These are phyloP conservation scores for Chymomyza caudatula DNA, from an alignment of 2,888 invertebrate species.

Conservation along the genomic window DNA sequence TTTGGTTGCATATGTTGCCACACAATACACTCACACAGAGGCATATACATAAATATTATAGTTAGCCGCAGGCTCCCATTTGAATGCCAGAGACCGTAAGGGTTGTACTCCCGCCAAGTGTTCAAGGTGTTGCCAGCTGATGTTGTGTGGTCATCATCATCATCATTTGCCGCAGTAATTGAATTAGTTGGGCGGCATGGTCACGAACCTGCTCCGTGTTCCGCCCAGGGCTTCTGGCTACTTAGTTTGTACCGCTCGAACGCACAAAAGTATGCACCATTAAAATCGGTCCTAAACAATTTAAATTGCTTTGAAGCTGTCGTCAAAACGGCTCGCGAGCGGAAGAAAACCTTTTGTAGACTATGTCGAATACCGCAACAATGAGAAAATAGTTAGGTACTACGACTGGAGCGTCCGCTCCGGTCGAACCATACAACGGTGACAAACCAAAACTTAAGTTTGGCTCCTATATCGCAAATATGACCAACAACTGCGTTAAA, in stretches of 20 bases:
- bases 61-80: conserved; percentile 3
- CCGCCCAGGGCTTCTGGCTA: neutral
- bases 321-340: too few species aligned
- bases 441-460: too few species aligned
- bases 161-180: conserved; percentile 20
- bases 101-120: neutral
- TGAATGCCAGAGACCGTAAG: neutral
- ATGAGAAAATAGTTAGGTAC: too few species aligned
- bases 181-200: conserved; percentile 18
- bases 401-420: too few species aligned
- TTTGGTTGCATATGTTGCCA: conserved; percentile 21
- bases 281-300: too few species aligned
- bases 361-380: too few species aligned
- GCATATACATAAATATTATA: conserved; percentile 36
- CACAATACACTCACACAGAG: neutral
- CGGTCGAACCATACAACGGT: too few species aligned
- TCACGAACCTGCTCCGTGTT: neutral
- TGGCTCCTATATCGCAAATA: too few species aligned
- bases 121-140: conserved; percentile 1
- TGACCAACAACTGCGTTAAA: too few species aligned
- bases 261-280: too few species aligned
- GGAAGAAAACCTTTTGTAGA: too few species aligned
- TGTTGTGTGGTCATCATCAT: neutral
- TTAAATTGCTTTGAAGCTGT: too few species aligned
- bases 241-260: neutral